Conservation (phyloP, 2,888 invertebrate species). For the Cosmia pyralina region DNA sequence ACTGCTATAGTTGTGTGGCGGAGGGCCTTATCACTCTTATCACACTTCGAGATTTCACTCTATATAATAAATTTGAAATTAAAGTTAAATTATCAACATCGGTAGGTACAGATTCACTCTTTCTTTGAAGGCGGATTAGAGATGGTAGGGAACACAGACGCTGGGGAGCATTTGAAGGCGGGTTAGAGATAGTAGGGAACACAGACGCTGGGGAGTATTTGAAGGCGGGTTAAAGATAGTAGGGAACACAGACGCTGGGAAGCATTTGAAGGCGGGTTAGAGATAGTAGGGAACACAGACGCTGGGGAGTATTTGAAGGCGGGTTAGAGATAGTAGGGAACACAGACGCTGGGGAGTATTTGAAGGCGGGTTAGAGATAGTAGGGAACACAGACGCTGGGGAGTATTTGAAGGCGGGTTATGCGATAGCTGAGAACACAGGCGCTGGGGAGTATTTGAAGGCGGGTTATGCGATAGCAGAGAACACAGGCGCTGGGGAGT, state of each 20-base stretch:
- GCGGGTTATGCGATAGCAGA: no score
- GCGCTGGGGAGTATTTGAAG: background rate
- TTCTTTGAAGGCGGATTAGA: no score
- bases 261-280: background rate
- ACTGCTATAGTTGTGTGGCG: no score
- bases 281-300: no score
- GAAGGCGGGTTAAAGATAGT: background rate
- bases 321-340: no score
- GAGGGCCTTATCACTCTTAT: no score
- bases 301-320: background rate
- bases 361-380: background rate
- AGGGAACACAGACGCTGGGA: background rate
- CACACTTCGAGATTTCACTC: background rate
- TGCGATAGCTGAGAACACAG: no score
- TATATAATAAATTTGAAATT: background rate
- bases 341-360: background rate
- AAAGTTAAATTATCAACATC: background rate
- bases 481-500: background rate
- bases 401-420: background rate
- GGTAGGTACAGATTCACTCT: background rate
- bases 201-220: background rate
- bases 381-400: background rate
- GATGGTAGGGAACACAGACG: no score
- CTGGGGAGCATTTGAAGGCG: background rate
- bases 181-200: no score